Evolutionary conservation across 2,113 vertebrate species (phyloP).

Genomic region (Sula dactylatra): DNA sequence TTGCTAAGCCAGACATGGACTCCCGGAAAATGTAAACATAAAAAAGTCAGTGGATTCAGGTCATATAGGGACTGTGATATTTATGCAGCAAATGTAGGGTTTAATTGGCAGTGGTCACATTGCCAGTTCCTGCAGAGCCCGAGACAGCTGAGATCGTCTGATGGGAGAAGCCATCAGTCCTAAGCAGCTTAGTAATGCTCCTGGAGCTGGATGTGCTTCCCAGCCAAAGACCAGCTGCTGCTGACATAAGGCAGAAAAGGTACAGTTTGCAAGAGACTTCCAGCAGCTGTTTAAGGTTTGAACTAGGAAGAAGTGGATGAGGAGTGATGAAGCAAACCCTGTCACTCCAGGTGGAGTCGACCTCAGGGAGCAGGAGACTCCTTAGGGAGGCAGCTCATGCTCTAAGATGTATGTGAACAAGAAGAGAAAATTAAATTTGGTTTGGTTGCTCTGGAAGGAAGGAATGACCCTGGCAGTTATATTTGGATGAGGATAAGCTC

Average conservation of each 20-base stretch:
- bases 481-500: not conserved
- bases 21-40: slow-evolving; percentile 12
- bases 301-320: not conserved
- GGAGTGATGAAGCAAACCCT: not conserved
- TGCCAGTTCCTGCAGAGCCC: not conserved
- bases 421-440: not conserved
- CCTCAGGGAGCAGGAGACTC: not conserved
- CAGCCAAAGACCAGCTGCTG: not conserved
- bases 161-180: not conserved
- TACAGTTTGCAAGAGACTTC: not conserved
- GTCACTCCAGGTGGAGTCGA: not conserved
- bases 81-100: not conserved
- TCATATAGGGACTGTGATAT: not conserved
- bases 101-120: slow-evolving; percentile 1
- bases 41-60: not conserved
- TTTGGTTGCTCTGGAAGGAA: not conserved
- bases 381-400: not conserved
- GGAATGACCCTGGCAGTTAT: not conserved
- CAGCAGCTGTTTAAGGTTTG: not conserved
- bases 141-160: not conserved
- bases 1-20: slow-evolving; percentile 15
- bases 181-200: not conserved
- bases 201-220: not conserved
- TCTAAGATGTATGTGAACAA: not conserved
- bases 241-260: not conserved